Base-by-base conservation (phyloP, 2,888 invertebrate genomes). In the Agrotis exclamationis region DNA sequence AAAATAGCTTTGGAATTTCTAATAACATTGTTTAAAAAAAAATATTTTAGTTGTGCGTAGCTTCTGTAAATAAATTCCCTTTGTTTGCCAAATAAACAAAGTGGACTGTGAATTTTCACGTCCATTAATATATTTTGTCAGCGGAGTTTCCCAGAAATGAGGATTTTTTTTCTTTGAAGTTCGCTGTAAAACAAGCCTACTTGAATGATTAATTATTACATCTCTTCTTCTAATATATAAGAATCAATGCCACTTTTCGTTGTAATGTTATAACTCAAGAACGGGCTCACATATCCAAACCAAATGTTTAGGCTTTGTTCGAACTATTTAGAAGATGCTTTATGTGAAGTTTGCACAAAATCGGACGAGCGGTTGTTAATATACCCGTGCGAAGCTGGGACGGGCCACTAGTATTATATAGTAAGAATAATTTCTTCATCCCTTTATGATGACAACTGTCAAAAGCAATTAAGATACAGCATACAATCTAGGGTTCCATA, bases 1-100 rank as follows among this genome's bases (percentile, higher is more conserved):
- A 58, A 57, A 79, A 63, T 48, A 45, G 11, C 28, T 39, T 51
- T 51, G 0, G n/a, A 22, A 51, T 13, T 51, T 71, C 6, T 44
- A 53, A 53, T 24, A 9, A 22, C 7, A 22, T 14, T 20, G 3
- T 16, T 16, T 50, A 9, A 33, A 33, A 33, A 28, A 28, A 33
- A 33, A 33, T 33, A 33, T 33, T 28, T 1, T 20, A 20, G 22
- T 54, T 53, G 18, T 39, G 44, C 20, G 7, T 33, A 33, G 56
- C 33, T 20, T 2, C 33, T 45, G 0, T 56, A 18, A 70, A 54
- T 58, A 56, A 22, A 44, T 6, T 5, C 9, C 13, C 18, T 75
- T 76, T 59, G 16, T 53, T n/a, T 62, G n/a, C 20, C 39, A 24
- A 20, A 57, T 22, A n/a, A 14, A 53, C 14, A 20, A 47, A 58